These are phyloP conservation scores for Hofmannophila pseudospretella DNA, from an alignment of 2,888 invertebrate genomes.

Conservation along the genomic window DNA sequence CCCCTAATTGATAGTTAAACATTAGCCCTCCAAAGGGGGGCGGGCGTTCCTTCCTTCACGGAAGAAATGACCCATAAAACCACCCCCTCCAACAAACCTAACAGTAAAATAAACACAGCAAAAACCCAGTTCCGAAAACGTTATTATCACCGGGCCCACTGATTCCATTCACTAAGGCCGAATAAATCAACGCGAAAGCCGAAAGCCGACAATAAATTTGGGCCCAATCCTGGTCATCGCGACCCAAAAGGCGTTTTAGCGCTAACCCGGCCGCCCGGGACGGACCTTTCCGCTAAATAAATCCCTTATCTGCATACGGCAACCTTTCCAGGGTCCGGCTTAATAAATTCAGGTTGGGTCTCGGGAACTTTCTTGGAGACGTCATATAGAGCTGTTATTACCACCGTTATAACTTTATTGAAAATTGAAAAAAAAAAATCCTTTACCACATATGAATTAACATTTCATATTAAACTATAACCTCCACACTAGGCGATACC, in stretches of 20 bases:
- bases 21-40: too few relatives aligned
- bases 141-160: conserved; percentile 12
- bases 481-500: too few relatives aligned
- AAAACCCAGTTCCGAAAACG: conserved; percentile 7
- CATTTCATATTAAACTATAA: too few relatives aligned
- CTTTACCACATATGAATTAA: too few relatives aligned
- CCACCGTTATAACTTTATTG: not conserved
- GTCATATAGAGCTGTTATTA: conserved; percentile 38
- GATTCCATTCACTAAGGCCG: conserved; percentile 27
- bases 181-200: conserved; percentile 71
- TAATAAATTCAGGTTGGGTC: conserved; percentile 78
- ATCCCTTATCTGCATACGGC: conserved; percentile 79
- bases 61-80: too few relatives aligned
- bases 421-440: too few relatives aligned
- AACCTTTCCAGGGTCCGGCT: conserved; percentile 78
- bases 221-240: conserved; percentile 73
- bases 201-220: conserved; percentile 73
- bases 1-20: too few relatives aligned
- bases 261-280: conserved; percentile 55
- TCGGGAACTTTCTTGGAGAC: conserved; percentile 57
- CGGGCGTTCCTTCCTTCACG: too few relatives aligned
- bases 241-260: conserved; percentile 69
- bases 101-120: conserved; percentile 5
- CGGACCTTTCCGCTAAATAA: conserved; percentile 78
- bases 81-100: too few relatives aligned